phyloP scores from a whole-genome alignment of 2,888 invertebrate species.

The Andrena minutula region DNA sequence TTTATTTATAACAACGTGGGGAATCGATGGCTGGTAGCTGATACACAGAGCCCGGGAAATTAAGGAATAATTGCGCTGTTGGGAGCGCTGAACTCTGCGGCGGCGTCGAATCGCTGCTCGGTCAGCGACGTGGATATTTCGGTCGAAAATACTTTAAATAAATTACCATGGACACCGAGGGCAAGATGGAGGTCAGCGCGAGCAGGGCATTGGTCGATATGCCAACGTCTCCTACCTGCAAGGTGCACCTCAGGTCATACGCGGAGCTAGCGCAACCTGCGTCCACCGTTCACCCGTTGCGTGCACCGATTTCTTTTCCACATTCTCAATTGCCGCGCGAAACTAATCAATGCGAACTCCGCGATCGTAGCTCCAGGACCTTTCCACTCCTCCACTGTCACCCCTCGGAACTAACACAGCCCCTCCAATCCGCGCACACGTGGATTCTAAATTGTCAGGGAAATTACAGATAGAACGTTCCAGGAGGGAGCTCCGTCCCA shows the following conservation, averaged over 20 bases:
- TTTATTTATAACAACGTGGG: neutral
- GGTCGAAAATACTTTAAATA: conserved; percentile 56
- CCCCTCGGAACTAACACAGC: neutral
- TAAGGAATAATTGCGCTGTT: neutral
- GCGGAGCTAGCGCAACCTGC: conserved; percentile 58
- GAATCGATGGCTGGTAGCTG: too few species aligned
- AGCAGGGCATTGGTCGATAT: conserved; percentile 71
- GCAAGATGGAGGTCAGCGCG: conserved; percentile 58
- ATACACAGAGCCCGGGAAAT: neutral
- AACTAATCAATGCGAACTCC: too few species aligned
- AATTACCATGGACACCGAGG: conserved; percentile 48
- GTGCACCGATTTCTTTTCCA: conserved; percentile 13
- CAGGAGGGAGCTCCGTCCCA: neutral
- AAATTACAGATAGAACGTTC: neutral
- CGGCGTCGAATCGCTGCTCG: neutral
- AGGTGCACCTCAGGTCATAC: conserved; percentile 71
- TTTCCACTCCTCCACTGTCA: neutral
- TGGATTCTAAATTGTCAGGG: neutral
- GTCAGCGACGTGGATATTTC: neutral
- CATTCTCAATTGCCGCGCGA: neutral
- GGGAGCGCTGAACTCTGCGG: neutral
- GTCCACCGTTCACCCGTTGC: conserved; percentile 44
- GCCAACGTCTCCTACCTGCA: conserved; percentile 70
- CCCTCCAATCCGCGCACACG: neutral
- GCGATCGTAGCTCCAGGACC: too few species aligned